Conservation (phyloP, 2,797 vertebrate species). For the Delichon dasypus region DNA sequence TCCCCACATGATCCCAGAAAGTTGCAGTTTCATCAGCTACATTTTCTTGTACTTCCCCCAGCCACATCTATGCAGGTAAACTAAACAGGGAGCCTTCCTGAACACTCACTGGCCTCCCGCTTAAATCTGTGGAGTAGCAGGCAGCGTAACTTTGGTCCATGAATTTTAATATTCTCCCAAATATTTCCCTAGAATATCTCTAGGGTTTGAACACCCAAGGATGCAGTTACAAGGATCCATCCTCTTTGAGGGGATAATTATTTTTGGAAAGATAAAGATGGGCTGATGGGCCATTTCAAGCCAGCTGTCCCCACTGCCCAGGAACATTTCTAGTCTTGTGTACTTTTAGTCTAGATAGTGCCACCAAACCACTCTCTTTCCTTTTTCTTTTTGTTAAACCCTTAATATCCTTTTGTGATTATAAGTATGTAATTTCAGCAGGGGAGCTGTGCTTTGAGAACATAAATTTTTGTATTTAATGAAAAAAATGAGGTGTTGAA, state of each 20-base stretch:
- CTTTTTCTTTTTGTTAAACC: not conserved
- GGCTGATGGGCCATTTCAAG: not conserved
- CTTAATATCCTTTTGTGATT: not conserved
- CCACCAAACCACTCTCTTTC: not conserved
- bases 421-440: not conserved
- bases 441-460: not conserved
- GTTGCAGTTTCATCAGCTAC: not conserved
- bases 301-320: not conserved
- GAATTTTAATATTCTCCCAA: not conserved
- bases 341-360: not conserved
- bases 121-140: not conserved
- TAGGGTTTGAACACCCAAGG: not conserved
- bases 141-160: accelerated
- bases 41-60: not conserved
- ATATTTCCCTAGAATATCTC: not conserved
- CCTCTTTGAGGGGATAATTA: not conserved
- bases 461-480: not conserved
- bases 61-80: not conserved
- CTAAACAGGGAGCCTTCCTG: not conserved
- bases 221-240: not conserved
- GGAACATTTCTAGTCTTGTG: not conserved
- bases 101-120: not conserved
- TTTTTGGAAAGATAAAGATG: not conserved
- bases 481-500: not conserved
- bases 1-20: not conserved